phyloP scores from a whole-genome alignment of 2,797 vertebrate species.

The Pangasius larnaudii region DNA sequence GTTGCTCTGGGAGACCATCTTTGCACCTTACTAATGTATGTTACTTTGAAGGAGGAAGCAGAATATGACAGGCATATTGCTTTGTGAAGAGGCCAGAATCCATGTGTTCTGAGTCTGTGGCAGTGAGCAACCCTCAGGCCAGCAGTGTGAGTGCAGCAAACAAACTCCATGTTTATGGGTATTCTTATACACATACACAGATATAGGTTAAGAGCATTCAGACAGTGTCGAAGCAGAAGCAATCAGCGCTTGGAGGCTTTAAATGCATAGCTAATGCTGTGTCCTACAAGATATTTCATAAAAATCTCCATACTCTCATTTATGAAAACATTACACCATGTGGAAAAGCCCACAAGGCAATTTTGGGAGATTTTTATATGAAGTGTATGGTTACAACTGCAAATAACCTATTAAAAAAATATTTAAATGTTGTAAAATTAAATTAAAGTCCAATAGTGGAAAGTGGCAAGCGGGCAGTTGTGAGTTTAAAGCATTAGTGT shows the following conservation, averaged over 20 bases:
- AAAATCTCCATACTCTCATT: neutral
- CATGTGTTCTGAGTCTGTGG: too few relatives aligned
- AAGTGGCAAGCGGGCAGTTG: neutral
- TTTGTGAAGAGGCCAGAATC: neutral
- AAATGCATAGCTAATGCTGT: neutral
- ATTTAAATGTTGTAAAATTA: neutral
- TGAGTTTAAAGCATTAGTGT: neutral
- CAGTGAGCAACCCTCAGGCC: neutral
- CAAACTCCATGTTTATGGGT: neutral
- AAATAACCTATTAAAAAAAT: neutral
- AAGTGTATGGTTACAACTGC: neutral
- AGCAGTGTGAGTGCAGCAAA: neutral
- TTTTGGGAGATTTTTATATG: neutral
- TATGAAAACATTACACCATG: neutral
- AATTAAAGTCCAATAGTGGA: neutral
- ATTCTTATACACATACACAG: neutral
- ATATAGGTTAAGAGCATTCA: neutral
- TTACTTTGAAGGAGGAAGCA: neutral
- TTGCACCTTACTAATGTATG: neutral
- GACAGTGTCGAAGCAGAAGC: neutral
- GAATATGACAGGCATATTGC: neutral
- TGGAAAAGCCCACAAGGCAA: neutral
- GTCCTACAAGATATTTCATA: neutral
- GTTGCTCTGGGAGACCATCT: neutral
- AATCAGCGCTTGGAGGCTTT: neutral